Evolutionary conservation across 2,888 invertebrate species (phyloP), one percentile per base, ranked within the genome.

Genomic region (Cataglyphis altisquamis): DNA sequence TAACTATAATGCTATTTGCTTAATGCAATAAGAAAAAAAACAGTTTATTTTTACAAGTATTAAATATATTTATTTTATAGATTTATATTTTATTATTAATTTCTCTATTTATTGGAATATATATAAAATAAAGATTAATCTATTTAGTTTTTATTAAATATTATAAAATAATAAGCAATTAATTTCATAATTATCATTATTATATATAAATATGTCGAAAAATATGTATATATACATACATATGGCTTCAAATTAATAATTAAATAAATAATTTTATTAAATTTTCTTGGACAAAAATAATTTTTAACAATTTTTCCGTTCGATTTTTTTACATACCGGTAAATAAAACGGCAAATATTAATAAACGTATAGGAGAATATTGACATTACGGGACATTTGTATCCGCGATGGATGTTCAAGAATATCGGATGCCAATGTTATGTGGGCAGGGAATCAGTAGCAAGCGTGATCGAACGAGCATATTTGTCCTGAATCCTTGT

Each of bases 401-500:
- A 21, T 74, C 3, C 3, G 18, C 21, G 15, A 55, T 55, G 29
- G 36, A 55, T 67, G 10, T 66, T 15, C 18, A n/a, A 29, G 29
- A 41, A 48, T 48, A 73, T 21, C 25, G 39, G 12, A 57, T 57
- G 6, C n/a, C 36, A 36, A 70, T 70, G 36, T 70, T 70, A 36
- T 21, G 52, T n/a, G 52, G n/a, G 9, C 21, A 21, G 55, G 36
- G 52, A 55, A 55, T 52, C 36, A 62, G 41, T 63, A 29, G 32
- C 32, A 21, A 45, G 1, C 15, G 62, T n/a, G 41, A 73, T 1
- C 4, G 18, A 63, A 45, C 45, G 4, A 62, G 41, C 15, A 8
- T 52, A 75, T 66, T 67, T 68, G 68, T 39, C n/a, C 68, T 68
- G 52, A 75, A 75, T 67, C 12, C 67, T 67, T 25, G 15, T 32